Evolutionary conservation across 2,888 invertebrate genomes (phyloP), one percentile per base, ranked within the genome.

Genomic region (Oegoconia quadripuncta): DNA sequence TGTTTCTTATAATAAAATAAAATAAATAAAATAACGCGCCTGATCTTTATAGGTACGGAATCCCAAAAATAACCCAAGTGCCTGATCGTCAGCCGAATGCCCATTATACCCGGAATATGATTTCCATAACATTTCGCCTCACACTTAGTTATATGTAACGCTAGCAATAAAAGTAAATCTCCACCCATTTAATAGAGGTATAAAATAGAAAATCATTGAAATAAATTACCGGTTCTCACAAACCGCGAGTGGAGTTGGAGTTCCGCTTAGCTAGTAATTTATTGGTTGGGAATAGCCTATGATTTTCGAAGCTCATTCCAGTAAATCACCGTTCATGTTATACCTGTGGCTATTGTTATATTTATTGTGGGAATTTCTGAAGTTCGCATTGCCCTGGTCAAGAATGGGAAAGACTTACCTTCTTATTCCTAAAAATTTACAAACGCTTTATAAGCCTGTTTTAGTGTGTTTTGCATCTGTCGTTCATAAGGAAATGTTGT

Each of bases 181-280:
- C 23, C 16, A n/a, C 20, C 28, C 38, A 34, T 37, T 46, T 52
- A 64, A 59, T 55, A 54, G 40, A 46, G 37, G 51, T 48, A 59
- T 60, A 50, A 64, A 69, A 64, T 67, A 69, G 67, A 65, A 65
- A 68, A 64, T 63, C 59, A 69, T 65, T 68, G 67, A 73, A 62
- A 74, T 69, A 73, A 73, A 72, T 72, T 63, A 67, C 60, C 59
- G 58, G 64, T 61, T 68, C 64, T 63, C 58, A 57, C 50, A 42
- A 39, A 37, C 37, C 43, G 44, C 47, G 39, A 46, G 46, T 44
- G 27, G n/a, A n/a, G n/a, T n/a, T n/a, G n/a, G n/a, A 18, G 32
- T 36, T 29, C 37, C 30, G 39, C 39, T 39, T 27, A 39, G 23
- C 35, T 41, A 39, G 34, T 48, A 46, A 50, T 54, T 54, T 52